Conservation (phyloP, 35 echinoderm and acorn worm species). For the Heliocidaris tuberculata region DNA sequence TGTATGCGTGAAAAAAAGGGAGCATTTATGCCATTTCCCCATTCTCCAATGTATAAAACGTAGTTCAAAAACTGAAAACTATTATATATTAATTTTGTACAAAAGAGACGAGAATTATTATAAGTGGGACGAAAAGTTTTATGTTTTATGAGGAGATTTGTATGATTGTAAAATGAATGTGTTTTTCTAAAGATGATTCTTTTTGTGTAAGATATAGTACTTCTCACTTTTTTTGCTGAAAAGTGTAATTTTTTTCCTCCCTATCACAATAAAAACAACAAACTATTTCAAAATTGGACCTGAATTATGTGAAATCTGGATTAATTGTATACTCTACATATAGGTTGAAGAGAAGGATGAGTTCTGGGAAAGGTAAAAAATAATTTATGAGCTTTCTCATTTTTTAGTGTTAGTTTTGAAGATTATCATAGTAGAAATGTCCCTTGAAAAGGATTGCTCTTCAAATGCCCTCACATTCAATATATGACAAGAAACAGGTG, state of each 20-base stretch:
- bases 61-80: conserved; percentile 8
- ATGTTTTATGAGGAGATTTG: conserved; percentile 29
- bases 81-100: conserved; percentile 14
- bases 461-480: too few relatives aligned
- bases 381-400: too few relatives aligned
- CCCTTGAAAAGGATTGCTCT: too few relatives aligned
- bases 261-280: conserved; percentile 1
- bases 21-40: neutral
- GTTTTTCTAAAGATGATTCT: conserved; percentile 19
- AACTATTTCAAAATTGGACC: conserved; percentile 9
- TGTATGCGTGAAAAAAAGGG: neutral
- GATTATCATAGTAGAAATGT: too few relatives aligned
- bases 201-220: conserved; percentile 4
- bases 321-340: neutral
- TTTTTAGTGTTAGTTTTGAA: too few relatives aligned
- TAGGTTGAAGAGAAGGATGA: too few relatives aligned
- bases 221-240: conserved; percentile 40
- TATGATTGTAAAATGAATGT: neutral
- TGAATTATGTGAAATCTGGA: neutral
- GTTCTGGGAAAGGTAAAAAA: too few relatives aligned
- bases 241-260: conserved; percentile 8
- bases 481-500: too few relatives aligned
- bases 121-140: neutral
- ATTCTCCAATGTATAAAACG: neutral
- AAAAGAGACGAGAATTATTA: conserved; percentile 1